Evolutionary conservation across 1,140 invertebrate species (phyloP).

Genomic region (Araneus ventricosus): DNA sequence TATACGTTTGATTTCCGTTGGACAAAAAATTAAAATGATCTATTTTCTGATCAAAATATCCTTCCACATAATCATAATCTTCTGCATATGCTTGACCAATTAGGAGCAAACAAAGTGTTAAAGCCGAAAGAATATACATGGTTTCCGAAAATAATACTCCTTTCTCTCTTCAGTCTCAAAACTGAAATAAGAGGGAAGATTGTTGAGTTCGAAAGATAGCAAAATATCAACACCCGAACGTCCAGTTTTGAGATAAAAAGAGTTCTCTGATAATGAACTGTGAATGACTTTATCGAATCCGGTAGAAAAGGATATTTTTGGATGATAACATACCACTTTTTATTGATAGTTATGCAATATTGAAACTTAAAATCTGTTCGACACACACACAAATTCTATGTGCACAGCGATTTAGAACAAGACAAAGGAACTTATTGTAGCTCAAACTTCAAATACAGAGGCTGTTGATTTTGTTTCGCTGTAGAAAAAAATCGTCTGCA

Average conservation of each 20-base stretch:
- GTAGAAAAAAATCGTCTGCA: no score
- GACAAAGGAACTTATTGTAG: no score
- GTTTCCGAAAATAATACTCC: not conserved
- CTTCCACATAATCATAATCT: constrained; percentile 48
- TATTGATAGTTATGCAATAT: no score
- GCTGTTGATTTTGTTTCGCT: no score
- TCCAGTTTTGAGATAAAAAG: not conserved
- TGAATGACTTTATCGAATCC: not conserved
- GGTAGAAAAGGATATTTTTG: not conserved
- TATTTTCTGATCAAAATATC: constrained; percentile 64
- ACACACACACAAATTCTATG: no score
- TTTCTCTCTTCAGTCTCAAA: not conserved
- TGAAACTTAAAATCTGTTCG: no score
- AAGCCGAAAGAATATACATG: not conserved
- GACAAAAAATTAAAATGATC: constrained; percentile 72
- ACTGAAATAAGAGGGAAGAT: not conserved
- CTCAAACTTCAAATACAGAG: no score
- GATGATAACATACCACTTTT: no score
- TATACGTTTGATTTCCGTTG: constrained; percentile 58
- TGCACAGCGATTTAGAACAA: no score
- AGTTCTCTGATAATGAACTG: not conserved
- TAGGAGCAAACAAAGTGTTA: not conserved
- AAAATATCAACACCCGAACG: not conserved
- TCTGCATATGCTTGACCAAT: not conserved
- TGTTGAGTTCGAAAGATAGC: not conserved